Evolutionary conservation across 2,888 invertebrate species (phyloP).

Genomic region (Thecocarcelia acutangulata): DNA sequence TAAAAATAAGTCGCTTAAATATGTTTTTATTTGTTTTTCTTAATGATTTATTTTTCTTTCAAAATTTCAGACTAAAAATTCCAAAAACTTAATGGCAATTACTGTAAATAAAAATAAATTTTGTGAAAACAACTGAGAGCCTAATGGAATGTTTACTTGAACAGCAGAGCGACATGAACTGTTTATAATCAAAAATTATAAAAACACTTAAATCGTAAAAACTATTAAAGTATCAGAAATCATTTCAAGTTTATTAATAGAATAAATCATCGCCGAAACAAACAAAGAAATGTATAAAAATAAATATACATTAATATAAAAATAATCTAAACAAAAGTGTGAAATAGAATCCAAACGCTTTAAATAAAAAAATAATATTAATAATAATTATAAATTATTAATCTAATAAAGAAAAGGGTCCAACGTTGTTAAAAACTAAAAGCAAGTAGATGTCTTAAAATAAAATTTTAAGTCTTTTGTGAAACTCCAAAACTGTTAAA

Average conservation of each 20-base stretch:
- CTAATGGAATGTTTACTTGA: slow-evolving; percentile 39
- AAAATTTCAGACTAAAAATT: slow-evolving; percentile 25
- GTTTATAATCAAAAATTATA: slow-evolving; percentile 32
- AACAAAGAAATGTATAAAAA: not conserved
- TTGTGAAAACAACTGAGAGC: slow-evolving; percentile 12
- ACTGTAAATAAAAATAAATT: slow-evolving; percentile 5
- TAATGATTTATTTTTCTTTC: not conserved
- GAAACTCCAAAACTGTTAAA: not conserved
- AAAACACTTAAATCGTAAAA: slow-evolving; percentile 11
- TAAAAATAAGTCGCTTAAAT: too few relatives aligned
- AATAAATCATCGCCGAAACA: slow-evolving; percentile 1
- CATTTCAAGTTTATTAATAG: slow-evolving; percentile 16
- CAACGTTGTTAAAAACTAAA: slow-evolving; percentile 35
- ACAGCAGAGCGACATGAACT: slow-evolving; percentile 11
- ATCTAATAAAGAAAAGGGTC: slow-evolving; percentile 41
- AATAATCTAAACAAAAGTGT: slow-evolving; percentile 25
- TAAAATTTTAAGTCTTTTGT: slow-evolving; percentile 24
- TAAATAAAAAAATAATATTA: slow-evolving; percentile 30
- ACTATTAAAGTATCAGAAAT: slow-evolving; percentile 23
- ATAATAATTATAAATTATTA: slow-evolving; percentile 28
- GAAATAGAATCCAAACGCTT: slow-evolving; percentile 65
- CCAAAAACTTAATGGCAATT: slow-evolving; percentile 11
- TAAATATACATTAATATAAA: slow-evolving; percentile 16
- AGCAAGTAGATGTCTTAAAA: slow-evolving; percentile 23
- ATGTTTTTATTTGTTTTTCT: too few relatives aligned